Evolutionary conservation across 2,797 vertebrate species (phyloP).

Genomic region (Anas flavirostris): DNA sequence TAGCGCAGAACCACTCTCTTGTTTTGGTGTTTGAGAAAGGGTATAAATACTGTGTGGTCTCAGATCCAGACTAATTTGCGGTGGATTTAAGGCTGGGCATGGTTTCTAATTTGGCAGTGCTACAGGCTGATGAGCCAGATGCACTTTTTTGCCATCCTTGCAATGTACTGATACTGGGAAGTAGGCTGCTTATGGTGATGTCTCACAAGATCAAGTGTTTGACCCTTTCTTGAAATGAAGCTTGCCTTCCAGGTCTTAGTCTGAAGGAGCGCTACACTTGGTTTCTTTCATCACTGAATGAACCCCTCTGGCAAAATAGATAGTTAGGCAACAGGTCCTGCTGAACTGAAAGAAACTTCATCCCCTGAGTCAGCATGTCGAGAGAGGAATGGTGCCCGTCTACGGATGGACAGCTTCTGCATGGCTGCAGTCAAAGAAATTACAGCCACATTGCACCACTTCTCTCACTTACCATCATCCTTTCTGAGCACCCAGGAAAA

Average conservation of each 20-base stretch:
- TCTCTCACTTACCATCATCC: background rate
- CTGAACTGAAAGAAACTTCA: background rate
- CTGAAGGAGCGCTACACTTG: background rate
- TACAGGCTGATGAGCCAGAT: background rate
- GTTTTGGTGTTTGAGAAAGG: background rate
- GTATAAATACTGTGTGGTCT: background rate
- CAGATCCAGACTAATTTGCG: background rate
- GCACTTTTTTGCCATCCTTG: background rate
- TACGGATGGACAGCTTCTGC: background rate
- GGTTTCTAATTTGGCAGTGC: background rate
- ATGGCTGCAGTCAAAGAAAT: background rate
- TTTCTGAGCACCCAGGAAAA: background rate
- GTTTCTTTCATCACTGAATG: background rate
- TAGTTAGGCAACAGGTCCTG: background rate
- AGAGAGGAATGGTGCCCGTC: background rate
- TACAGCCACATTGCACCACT: background rate
- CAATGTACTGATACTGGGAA: background rate
- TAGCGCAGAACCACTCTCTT: background rate
- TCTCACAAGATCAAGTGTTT: background rate
- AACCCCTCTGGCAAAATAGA: background rate
- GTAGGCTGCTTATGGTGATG: background rate
- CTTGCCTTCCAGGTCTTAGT: background rate
- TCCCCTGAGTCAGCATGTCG: accelerated
- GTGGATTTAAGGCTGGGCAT: background rate
- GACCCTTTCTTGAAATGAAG: background rate